Conservation (phyloP, 2,797 vertebrate species). For the Fratercula arctica region DNA sequence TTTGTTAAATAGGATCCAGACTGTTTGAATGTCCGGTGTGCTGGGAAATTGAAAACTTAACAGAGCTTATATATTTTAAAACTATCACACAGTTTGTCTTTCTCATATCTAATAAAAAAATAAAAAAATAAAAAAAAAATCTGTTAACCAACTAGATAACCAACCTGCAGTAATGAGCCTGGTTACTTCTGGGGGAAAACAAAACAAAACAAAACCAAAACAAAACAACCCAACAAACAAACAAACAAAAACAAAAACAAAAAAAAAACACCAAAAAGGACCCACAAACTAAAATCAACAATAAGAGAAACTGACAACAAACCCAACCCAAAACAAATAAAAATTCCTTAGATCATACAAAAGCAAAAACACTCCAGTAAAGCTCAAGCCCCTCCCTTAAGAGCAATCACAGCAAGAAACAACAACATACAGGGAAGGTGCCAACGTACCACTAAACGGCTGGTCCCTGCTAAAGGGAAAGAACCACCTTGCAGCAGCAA, state of each 20-base stretch:
- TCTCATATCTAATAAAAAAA: not conserved
- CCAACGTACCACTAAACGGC: not conserved
- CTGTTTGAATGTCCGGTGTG: not conserved
- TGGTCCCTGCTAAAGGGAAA: not conserved
- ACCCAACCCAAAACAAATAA: not conserved
- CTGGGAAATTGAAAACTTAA: slow-evolving; percentile 9
- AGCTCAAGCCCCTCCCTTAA: not conserved
- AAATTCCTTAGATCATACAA: not conserved
- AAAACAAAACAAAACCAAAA: no score
- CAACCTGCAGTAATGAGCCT: not conserved
- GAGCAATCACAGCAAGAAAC: not conserved
- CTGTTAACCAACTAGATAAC: not conserved
- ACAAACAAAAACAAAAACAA: no score
- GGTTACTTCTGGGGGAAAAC: not conserved
- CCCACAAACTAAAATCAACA: not conserved
- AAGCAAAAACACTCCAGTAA: not conserved
- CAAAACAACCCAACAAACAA: no score
- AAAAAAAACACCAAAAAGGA: not conserved
- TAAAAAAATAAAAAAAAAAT: not conserved
- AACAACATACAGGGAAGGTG: not conserved
- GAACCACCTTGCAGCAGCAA: not conserved
- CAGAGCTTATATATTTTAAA: not conserved
- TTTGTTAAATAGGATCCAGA: slow-evolving; percentile 48
- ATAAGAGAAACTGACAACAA: not conserved
- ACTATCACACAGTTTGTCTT: not conserved